Base-by-base conservation (phyloP, 2,797 vertebrate species). In the Coracias cyanogaster region DNA sequence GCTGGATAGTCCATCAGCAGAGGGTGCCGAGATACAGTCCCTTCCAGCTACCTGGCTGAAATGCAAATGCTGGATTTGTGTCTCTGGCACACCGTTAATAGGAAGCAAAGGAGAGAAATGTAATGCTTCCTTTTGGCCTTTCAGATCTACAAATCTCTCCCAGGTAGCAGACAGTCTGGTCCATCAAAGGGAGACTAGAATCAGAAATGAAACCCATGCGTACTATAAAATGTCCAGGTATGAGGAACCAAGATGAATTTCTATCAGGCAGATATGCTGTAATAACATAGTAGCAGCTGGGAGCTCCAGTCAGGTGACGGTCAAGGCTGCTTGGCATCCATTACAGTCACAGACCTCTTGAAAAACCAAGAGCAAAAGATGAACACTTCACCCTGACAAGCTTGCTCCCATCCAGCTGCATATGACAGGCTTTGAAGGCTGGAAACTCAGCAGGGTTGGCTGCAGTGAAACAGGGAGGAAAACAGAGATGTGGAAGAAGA, bases 41-140 rank as follows among this genome's bases (percentile, higher is more conserved):
- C 74, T 95, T 91, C 82, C 73, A 94, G 94, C 88, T 84, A 93
- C 82, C 66, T 85, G 91, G 86, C 71, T 92, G 74, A 90, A 93
- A 93, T 92, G 86, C 90, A 89, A 55, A 92, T 73, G 24, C 71
- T 70, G 52, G 86, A 83, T 93, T 84, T 64, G 71, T 55, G 39
- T 92, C 93, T 80, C 78, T 78, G 78, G 94, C 46, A 90, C 48
- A 26, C 16, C 57, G 51, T 45, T 84, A 80, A 84, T 11, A 86
- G 52, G 31, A 91, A 51, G 66, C 60, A 79, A 70, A 85, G 65
- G 31, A 91, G 35, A 94, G 71, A 72, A 94, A 86, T 35, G 13
- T 25, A 86, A 57, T 21, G 41, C 37, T 90, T 82, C 82, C 57
- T 96, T 92, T 85, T 3, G 2, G 90, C 70, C 66, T 91, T 91